Base-by-base conservation (phyloP, 2,797 vertebrate genomes). In the Syngnathus acus region DNA sequence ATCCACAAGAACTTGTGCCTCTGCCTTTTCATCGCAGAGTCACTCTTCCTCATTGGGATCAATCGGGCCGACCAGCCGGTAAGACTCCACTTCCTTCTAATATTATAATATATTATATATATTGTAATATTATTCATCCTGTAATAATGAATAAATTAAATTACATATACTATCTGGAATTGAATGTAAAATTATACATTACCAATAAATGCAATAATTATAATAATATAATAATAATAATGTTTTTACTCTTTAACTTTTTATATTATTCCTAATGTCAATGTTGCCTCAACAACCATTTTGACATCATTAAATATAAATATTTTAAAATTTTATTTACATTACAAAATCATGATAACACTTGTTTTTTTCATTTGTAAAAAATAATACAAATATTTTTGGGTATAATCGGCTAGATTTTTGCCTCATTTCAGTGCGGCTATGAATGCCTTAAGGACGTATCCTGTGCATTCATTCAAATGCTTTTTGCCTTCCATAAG, bases 1-100 rank as follows among this genome's bases (percentile, higher is more conserved):
- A 98, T 99, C 87, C 97, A 99, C 78, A 99, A 99, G 90, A 99
- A 99, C 82, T 89, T 99, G 67, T 99, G 97, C 79, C 92, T 98
- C 84, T 96, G 95, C 76, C 92, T 99, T 39, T 99, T 99, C 11
- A 93, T 99, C 71, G 97, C 97, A 0, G 97, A 99, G 83, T 92
- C 96, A 4, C 94, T 99, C 64, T 99, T 99, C 83, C 92, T 99
- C 67, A 94, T 97, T 0, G 96, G 97, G 61, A 99, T 99, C 90
- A 97, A 99, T 75, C 91, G 94, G 2, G 94, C 93, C 0, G 96
- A 99, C 82, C 95, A 97, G 84, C 96, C 97, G 68, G 97, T 99
- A 91, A 93, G 94, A 70, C 9, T 50, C 19, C 6, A n/a, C 19
- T 0, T 50, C 17, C 19, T 50, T 50, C 7, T 7, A 50, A 50